Evolutionary conservation across 2,797 vertebrate species (phyloP).

Genomic region (Benthosema pterotum): DNA sequence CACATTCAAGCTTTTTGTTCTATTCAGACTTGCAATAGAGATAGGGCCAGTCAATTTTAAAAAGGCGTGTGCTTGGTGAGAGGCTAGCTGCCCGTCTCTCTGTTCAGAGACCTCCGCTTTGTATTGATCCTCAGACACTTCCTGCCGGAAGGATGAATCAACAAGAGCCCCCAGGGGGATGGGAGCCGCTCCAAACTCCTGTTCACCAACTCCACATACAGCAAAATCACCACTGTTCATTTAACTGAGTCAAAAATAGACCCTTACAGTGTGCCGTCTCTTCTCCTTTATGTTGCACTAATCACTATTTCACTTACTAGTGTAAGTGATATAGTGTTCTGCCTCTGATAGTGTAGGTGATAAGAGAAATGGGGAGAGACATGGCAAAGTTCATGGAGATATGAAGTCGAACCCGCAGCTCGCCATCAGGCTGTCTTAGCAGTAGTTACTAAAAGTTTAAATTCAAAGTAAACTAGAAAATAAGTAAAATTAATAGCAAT

Average conservation of each 20-base stretch:
- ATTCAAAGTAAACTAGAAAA: neutral
- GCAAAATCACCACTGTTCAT: too few species aligned
- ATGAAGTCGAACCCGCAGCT: too few species aligned
- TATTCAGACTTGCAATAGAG: slow-evolving; percentile 25
- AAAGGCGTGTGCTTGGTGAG: slow-evolving; percentile 36
- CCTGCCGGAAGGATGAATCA: slow-evolving; percentile 74
- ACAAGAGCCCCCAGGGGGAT: slow-evolving; percentile 41
- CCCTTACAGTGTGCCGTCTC: neutral
- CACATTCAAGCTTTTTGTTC: slow-evolving; percentile 15
- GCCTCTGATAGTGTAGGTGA: too few species aligned
- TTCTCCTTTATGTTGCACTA: neutral
- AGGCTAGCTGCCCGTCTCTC: slow-evolving; percentile 21
- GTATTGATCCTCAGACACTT: slow-evolving; percentile 75
- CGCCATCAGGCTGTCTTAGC: too few species aligned
- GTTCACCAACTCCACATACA: slow-evolving; percentile 20
- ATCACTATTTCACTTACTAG: too few species aligned
- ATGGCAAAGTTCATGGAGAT: too few species aligned
- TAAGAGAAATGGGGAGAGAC: too few species aligned
- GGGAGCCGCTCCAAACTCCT: slow-evolving; percentile 39
- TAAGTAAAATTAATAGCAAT: too few species aligned
- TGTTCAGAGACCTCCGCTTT: slow-evolving; percentile 55
- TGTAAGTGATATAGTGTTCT: too few species aligned
- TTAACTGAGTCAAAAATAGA: too few species aligned
- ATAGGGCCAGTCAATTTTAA: slow-evolving; percentile 38
- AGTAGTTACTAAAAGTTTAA: neutral